Evolutionary conservation across 2,113 vertebrate species (phyloP), one percentile per base, ranked within the genome.

Genomic region (Cyrtonyx montezumae): DNA sequence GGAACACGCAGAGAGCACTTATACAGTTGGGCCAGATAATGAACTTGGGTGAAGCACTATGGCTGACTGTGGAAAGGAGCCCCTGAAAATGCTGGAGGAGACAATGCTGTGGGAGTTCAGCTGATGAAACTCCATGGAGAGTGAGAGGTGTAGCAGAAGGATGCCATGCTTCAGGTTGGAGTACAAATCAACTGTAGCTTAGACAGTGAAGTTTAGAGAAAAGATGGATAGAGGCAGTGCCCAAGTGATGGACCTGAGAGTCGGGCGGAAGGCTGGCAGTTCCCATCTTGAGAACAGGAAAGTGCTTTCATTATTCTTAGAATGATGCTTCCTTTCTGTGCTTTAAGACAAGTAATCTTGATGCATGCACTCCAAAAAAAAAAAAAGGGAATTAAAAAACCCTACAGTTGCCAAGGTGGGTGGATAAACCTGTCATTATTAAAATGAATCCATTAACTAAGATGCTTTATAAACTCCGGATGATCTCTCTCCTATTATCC

Each of bases 401-500:
- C 42, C 55, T 88, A 96, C 80, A 96, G 84, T 80, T 96, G 79
- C 84, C 86, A 93, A 61, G 70, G 86, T 88, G 79, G 90, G 95
- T 30, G 83, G 91, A 91, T 95, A 96, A 96, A 95, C 86, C 87
- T 94, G 92, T 90, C 95, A 95, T 97, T 94, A 96, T 97, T 93
- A 96, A 96, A 96, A 97, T 90, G 94, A 97, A 91, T 88, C 95
- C 93, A 96, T 97, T 97, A 97, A 93, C 95, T 40, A 93, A 93
- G 87, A 96, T 62, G 91, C 84, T 97, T 96, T 95, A 96, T 96
- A 96, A 96, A 97, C 93, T 96, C 91, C 91, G 92, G 95, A 96
- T 97, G 96, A 96, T 96, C 92, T 96, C 92, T 88, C 92, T 92
- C 68, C 90, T 96, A 94, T 97, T 97, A 97, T 96, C 88, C 76